phyloP scores from a whole-genome alignment of 1,140 invertebrate genomes.

The Tyrophagus putrescentiae region DNA sequence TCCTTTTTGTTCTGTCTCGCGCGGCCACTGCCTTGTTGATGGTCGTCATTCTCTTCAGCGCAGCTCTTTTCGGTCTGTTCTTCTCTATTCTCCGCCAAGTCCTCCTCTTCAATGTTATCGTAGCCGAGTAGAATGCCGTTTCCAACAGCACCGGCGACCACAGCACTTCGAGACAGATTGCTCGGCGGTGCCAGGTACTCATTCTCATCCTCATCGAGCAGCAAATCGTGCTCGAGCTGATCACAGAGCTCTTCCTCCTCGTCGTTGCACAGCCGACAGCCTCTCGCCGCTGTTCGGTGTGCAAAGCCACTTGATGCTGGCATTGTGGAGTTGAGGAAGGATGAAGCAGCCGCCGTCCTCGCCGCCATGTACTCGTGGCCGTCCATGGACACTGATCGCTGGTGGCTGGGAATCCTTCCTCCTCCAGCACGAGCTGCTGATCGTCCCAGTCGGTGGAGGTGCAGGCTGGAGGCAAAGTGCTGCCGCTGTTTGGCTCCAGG shows the following conservation, averaged over 20 bases:
- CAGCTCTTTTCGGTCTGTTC: too few species aligned
- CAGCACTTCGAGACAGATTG: not conserved
- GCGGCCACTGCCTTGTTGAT: not conserved
- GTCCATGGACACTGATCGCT: constrained; percentile 13
- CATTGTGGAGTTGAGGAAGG: too few species aligned
- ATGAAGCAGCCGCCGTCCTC: not conserved
- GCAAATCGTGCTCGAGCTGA: too few species aligned
- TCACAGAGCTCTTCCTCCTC: constrained; percentile 6
- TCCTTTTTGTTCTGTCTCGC: not conserved
- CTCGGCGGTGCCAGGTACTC: not conserved
- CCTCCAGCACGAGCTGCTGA: not conserved
- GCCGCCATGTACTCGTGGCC: not conserved
- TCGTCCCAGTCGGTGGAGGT: not conserved
- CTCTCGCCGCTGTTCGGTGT: not conserved
- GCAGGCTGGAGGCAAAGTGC: not conserved
- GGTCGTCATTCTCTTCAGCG: too few species aligned
- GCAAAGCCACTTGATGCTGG: too few species aligned
- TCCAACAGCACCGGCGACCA: not conserved
- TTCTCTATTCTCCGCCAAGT: too few species aligned
- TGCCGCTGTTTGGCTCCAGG: not conserved
- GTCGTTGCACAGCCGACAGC: constrained; percentile 8
- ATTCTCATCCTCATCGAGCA: not conserved
- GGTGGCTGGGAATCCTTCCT: too few species aligned
- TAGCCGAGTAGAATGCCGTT: not conserved
- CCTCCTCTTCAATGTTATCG: constrained; percentile 5